phyloP scores from a whole-genome alignment of 1,140 invertebrate species.

The Sesamia nonagrioides region DNA sequence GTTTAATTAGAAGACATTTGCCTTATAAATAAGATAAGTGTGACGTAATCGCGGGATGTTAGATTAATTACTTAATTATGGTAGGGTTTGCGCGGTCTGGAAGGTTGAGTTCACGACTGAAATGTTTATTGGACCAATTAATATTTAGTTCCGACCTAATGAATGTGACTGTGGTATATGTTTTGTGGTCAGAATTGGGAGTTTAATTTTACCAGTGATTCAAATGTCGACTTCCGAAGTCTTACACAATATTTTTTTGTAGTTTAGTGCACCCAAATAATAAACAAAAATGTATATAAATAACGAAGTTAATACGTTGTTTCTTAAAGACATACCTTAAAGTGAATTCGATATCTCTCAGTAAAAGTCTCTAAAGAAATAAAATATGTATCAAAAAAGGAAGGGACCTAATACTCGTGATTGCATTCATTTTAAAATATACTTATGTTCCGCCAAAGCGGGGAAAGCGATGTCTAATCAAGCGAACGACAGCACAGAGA shows the following conservation, averaged over 20 bases:
- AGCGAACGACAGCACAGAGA: slow-evolving; percentile 37
- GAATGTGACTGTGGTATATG: not conserved
- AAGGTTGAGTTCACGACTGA: not conserved
- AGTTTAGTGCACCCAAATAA: too few species aligned
- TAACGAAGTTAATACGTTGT: too few species aligned
- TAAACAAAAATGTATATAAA: too few species aligned
- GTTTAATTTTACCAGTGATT: too few species aligned
- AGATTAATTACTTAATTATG: slow-evolving; percentile 47
- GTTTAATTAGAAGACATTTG: slow-evolving; percentile 45
- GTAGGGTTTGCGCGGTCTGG: not conserved
- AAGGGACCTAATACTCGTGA: slow-evolving; percentile 15
- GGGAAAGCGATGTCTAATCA: slow-evolving; percentile 49
- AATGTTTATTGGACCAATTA: not conserved
- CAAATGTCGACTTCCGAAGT: too few species aligned
- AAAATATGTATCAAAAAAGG: slow-evolving; percentile 35
- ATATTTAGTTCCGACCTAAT: not conserved
- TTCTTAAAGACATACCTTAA: not conserved
- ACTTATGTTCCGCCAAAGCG: slow-evolving; percentile 32
- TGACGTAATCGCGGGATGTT: slow-evolving; percentile 30
- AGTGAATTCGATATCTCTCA: not conserved
- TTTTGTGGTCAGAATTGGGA: too few species aligned
- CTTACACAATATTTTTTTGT: too few species aligned
- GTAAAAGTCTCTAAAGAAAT: slow-evolving; percentile 1
- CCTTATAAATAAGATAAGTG: slow-evolving; percentile 41
- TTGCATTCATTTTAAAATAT: slow-evolving; percentile 43